These are phyloP conservation scores for Lasiommata megera DNA, from an alignment of 2,888 invertebrate genomes.

Conservation along the genomic window DNA sequence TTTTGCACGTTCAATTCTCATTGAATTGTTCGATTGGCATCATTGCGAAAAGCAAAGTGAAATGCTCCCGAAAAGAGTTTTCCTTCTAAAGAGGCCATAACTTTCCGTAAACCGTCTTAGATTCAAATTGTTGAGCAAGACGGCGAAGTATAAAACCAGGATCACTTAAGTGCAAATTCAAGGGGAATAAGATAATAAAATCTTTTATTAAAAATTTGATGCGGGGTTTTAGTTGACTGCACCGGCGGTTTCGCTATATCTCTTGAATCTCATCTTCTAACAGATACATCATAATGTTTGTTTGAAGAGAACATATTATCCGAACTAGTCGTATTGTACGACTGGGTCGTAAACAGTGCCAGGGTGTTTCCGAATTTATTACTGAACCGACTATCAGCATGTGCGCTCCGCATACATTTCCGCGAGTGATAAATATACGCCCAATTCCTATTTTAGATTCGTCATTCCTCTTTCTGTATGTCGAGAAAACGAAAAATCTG, in stretches of 20 bases:
- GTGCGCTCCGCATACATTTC: neutral
- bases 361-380: slow-evolving; percentile 1
- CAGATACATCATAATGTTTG: neutral
- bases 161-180: neutral
- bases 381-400: slow-evolving; percentile 1
- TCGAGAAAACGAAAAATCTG: neutral
- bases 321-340: neutral
- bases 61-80: slow-evolving; percentile 1
- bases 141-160: neutral
- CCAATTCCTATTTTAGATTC: neutral
- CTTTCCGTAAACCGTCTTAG: neutral
- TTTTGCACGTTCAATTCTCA: slow-evolving; percentile 75
- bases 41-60: slow-evolving; percentile 46
- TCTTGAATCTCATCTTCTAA: neutral
- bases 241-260: neutral
- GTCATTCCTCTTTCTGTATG: neutral
- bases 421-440: neutral
- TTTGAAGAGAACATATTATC: neutral
- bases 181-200: neutral
- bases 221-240: neutral
- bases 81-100: slow-evolving; percentile 1
- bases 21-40: slow-evolving; percentile 62
- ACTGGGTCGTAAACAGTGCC: neutral
- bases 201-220: neutral
- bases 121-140: neutral